Evolutionary conservation across 2,888 invertebrate species (phyloP).

Genomic region (Atrina japonica): DNA sequence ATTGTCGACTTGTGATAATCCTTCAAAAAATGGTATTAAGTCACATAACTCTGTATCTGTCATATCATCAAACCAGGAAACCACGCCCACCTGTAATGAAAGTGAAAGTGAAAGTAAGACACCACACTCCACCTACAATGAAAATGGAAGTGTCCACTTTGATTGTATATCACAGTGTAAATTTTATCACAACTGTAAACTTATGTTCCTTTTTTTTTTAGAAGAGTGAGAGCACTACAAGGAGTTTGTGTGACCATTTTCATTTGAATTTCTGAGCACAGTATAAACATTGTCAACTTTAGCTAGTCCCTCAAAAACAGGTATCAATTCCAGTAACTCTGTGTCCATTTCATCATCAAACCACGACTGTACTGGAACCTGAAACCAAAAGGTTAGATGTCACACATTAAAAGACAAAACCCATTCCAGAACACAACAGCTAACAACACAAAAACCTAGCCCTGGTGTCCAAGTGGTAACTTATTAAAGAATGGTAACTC

Average conservation of each 20-base stretch:
- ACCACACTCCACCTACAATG: not conserved
- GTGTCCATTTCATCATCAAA: constrained; percentile 99
- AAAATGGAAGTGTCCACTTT: not conserved
- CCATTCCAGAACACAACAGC: too few relatives aligned
- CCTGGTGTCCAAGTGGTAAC: too few relatives aligned
- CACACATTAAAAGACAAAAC: too few relatives aligned
- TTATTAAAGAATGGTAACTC: too few relatives aligned
- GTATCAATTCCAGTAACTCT: constrained; percentile 97
- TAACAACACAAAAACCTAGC: too few relatives aligned
- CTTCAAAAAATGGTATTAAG: constrained; percentile 98
- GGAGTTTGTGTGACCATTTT: too few relatives aligned
- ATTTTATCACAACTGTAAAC: too few relatives aligned
- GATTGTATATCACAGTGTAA: not conserved
- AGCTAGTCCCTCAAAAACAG: constrained; percentile 98
- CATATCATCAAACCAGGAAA: constrained; percentile 99
- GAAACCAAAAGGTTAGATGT: constrained; percentile 50
- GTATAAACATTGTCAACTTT: constrained; percentile 95
- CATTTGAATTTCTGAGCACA: constrained; percentile 67
- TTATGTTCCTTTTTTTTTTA: not conserved
- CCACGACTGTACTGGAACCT: constrained; percentile 99
- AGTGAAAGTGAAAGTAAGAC: constrained; percentile 2
- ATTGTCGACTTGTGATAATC: constrained; percentile 97
- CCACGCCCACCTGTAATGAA: constrained; percentile 90
- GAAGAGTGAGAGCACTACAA: not conserved
- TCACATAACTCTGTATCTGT: constrained; percentile 97